These are phyloP conservation scores for Myanophis thanlyinensis DNA, from an alignment of 2,113 vertebrate genomes.

Conservation along the genomic window DNA sequence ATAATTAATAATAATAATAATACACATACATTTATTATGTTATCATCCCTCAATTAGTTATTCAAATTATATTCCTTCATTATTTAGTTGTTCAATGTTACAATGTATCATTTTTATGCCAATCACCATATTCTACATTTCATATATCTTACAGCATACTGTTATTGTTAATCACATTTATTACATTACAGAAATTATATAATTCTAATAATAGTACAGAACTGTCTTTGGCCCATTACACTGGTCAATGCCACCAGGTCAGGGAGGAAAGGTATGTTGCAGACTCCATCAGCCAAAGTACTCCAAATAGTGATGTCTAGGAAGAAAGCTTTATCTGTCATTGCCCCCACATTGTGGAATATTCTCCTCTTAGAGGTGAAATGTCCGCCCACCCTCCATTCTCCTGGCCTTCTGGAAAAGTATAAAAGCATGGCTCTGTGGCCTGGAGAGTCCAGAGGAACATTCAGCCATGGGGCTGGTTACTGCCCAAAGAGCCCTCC, in stretches of 20 bases:
- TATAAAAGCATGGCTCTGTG: neutral
- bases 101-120: no score
- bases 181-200: no score
- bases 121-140: no score
- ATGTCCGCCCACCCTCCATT: no score
- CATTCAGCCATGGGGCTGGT: neutral
- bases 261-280: neutral
- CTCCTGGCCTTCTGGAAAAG: neutral
- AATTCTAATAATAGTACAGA: no score
- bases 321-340: neutral
- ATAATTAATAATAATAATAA: no score
- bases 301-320: neutral
- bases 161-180: no score
- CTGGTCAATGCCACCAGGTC: neutral
- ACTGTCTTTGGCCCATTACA: neutral
- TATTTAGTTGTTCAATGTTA: no score
- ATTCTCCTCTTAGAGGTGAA: neutral
- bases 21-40: no score
- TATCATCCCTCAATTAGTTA: no score
- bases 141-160: no score
- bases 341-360: neutral
- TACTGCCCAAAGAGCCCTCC: neutral
- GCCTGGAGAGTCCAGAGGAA: neutral
- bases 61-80: no score
- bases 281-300: neutral